Base-by-base conservation (phyloP, 1,140 invertebrate genomes). In the Caenorhabditis brenneri region DNA sequence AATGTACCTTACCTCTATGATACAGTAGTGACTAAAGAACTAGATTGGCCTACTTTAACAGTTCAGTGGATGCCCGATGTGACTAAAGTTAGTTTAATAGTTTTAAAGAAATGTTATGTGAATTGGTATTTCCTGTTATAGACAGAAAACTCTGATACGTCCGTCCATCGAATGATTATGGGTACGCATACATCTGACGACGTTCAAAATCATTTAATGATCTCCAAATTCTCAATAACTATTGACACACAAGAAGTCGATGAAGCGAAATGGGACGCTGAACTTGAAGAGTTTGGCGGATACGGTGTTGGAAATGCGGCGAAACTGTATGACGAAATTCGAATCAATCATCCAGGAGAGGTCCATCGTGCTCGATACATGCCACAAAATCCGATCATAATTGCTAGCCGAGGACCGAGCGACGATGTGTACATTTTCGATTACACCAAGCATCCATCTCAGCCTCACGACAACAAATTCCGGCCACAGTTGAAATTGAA, bases 291-390 rank as follows among this genome's bases (percentile, higher is more conserved):
- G 36, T 74, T 12, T 15, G 65, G 65, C 4, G 65, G 65, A 1
- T 74, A 74, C n/a, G 65, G 65, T 27, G 65, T 19, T n/a, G 65
- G 65, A 12, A 74, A 36, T 24, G 36, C 33, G 12, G 65, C 97
- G 5, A 99, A 99, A 92, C 99, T 99, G 89, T 97, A 99, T 91
- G 99, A 99, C 88, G 97, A 99, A 92, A 99, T 99, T 46, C 99
- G 99, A 92, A 99, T 99, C 84, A 99, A 99, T 92, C 98, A 99
- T 90, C 98, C 99, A 91, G 98, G 98, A 5, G 98, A 99, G 92
- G 98, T 99, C 12, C 99, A 99, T 90, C 92, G 98, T 87, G 98
- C 98, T 2, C 93, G 98, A 33, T 99, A 97, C 90, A 99, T 99
- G 97, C 98, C 98, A 1, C 97, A 99, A 92, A 99, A 99, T 92